phyloP scores from a whole-genome alignment of 1,140 invertebrate species.

The Bombus pascuorum region DNA sequence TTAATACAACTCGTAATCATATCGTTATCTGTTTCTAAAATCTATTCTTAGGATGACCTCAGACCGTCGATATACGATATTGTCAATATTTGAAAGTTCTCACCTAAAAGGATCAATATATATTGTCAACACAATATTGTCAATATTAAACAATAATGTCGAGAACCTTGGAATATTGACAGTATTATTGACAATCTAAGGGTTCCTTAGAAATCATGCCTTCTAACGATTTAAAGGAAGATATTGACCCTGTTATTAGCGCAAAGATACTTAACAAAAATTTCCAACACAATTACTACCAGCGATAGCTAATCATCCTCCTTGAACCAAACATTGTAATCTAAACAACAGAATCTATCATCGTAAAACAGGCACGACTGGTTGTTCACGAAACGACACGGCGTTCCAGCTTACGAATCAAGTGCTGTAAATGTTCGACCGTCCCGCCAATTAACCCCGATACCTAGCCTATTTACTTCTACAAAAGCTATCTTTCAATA shows the following conservation, averaged over 20 bases:
- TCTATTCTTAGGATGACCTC: neutral
- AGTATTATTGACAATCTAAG: no score
- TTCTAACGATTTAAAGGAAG: neutral
- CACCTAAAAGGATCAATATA: no score
- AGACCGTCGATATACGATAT: no score
- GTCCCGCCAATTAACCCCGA: conserved; percentile 24
- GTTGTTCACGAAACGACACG: neutral
- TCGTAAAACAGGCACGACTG: neutral
- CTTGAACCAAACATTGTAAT: neutral
- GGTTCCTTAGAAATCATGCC: neutral
- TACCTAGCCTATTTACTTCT: conserved; percentile 29
- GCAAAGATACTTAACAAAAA: neutral
- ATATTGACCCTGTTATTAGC: neutral
- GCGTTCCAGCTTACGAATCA: neutral
- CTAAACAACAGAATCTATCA: neutral
- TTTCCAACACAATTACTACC: neutral
- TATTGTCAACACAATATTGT: no score
- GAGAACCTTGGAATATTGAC: no score
- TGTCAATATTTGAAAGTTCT: no score
- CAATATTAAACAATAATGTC: no score
- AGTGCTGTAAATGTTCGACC: neutral
- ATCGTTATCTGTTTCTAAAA: neutral
- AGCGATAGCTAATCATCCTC: neutral
- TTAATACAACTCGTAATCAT: neutral
- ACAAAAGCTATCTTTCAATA: conserved; percentile 43